These are phyloP conservation scores for Anadara kagoshimensis DNA, from an alignment of 1,140 invertebrate genomes.

Conservation along the genomic window DNA sequence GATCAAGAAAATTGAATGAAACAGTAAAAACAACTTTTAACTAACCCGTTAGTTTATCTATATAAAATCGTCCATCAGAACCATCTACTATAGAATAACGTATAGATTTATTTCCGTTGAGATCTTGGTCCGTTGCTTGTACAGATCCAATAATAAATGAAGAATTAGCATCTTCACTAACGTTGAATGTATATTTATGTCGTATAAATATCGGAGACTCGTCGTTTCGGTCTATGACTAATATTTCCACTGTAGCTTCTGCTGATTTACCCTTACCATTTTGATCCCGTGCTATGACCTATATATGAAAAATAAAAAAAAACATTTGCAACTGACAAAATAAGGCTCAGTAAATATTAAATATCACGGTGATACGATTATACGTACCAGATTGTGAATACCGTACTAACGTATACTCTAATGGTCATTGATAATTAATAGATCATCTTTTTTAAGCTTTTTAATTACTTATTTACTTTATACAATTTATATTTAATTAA, in stretches of 20 bases:
- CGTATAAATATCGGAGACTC: constrained; percentile 69
- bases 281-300: constrained; percentile 32
- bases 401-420: too few species aligned
- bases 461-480: too few species aligned
- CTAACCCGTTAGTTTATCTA: constrained; percentile 36
- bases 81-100: constrained; percentile 31
- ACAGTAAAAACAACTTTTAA: background rate
- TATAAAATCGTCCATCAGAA: constrained; percentile 42
- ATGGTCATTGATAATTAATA: too few species aligned
- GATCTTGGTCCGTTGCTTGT: constrained; percentile 37
- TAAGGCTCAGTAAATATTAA: too few species aligned
- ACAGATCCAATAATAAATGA: constrained; percentile 35
- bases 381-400: too few species aligned
- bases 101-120: constrained; percentile 10
- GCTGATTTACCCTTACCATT: constrained; percentile 14
- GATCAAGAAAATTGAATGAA: background rate
- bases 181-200: constrained; percentile 66
- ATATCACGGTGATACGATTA: too few species aligned
- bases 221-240: constrained; percentile 55
- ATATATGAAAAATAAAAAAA: too few species aligned
- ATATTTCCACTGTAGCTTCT: constrained; percentile 22
- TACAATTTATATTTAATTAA: too few species aligned
- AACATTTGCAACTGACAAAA: too few species aligned
- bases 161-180: constrained; percentile 19
- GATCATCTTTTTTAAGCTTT: too few species aligned